Conservation (phyloP, 2,797 vertebrate genomes). For the Myotis planiceps region DNA sequence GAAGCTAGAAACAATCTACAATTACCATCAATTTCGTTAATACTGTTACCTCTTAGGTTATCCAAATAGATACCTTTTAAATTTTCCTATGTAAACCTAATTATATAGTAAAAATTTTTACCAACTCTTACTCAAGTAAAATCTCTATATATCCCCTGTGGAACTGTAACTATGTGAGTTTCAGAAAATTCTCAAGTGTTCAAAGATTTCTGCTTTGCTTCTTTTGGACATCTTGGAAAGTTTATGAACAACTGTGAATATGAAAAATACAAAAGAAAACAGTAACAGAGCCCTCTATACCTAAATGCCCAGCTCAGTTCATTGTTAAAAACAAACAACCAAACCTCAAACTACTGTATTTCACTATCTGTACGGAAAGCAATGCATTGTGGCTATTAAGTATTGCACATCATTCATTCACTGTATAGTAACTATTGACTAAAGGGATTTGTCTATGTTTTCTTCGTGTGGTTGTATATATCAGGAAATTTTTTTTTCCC, state of each 20-base stretch:
- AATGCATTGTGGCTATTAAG: constrained; percentile 48
- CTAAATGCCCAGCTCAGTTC: constrained; percentile 59
- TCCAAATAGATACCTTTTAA: constrained; percentile 18
- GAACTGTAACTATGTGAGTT: constrained; percentile 57
- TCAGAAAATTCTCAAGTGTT: constrained; percentile 51
- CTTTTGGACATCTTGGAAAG: constrained; percentile 40
- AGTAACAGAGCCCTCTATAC: constrained; percentile 44
- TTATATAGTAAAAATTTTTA: constrained; percentile 43
- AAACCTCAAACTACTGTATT: constrained; percentile 77
- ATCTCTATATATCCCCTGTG: constrained; percentile 50
- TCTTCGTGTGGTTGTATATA: constrained; percentile 57
- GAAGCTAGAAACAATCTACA: constrained; percentile 48
- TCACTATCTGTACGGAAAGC: constrained; percentile 64
- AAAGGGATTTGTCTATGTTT: constrained; percentile 73
- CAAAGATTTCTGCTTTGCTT: constrained; percentile 50
- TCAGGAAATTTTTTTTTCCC: constrained; percentile 76
- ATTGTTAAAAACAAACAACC: constrained; percentile 32
- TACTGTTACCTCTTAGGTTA: constrained; percentile 16
- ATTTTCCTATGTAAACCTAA: constrained; percentile 54
- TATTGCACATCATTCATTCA: constrained; percentile 52
- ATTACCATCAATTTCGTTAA: background rate
- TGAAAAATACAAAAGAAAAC: constrained; percentile 56
- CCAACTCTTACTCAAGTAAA: constrained; percentile 19
- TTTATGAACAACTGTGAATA: constrained; percentile 78
- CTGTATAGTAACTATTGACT: constrained; percentile 59